phyloP scores from a whole-genome alignment of 2,888 invertebrate genomes.

The Apotomis betuletana region DNA sequence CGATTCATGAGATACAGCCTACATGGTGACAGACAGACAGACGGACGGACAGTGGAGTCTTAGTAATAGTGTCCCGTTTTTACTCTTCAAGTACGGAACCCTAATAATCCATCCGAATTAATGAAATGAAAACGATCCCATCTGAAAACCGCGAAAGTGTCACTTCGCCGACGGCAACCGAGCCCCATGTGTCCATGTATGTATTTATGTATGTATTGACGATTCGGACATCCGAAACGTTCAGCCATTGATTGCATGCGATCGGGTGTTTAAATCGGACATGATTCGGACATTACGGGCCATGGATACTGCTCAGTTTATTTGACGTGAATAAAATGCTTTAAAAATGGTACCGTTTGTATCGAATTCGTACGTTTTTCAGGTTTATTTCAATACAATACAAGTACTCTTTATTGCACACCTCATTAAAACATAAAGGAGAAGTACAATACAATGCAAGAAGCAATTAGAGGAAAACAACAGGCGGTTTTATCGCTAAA shows the following conservation, averaged over 20 bases:
- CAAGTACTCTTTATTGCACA: too few relatives aligned
- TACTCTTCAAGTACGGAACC: too few relatives aligned
- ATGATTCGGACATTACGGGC: constrained; percentile 11
- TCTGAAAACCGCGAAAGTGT: not conserved
- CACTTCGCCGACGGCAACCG: not conserved
- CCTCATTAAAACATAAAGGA: too few relatives aligned
- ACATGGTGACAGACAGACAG: too few relatives aligned
- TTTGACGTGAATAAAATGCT: not conserved
- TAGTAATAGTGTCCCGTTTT: too few relatives aligned
- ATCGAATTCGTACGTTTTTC: not conserved
- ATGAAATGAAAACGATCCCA: not conserved
- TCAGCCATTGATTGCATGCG: constrained; percentile 18
- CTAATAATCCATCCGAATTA: not conserved
- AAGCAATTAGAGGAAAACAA: too few relatives aligned
- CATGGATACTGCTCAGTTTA: constrained; percentile 8
- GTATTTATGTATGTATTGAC: not conserved
- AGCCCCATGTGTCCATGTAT: not conserved
- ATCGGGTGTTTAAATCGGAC: constrained; percentile 24
- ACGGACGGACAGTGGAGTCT: too few relatives aligned
- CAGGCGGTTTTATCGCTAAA: too few relatives aligned
- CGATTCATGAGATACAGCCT: too few relatives aligned
- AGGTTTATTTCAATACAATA: not conserved
- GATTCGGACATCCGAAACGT: constrained; percentile 4
- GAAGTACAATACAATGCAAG: too few relatives aligned
- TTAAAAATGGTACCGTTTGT: not conserved